These are phyloP conservation scores for Eonycteris spelaea DNA, from an alignment of 2,113 vertebrate genomes.

Conservation along the genomic window DNA sequence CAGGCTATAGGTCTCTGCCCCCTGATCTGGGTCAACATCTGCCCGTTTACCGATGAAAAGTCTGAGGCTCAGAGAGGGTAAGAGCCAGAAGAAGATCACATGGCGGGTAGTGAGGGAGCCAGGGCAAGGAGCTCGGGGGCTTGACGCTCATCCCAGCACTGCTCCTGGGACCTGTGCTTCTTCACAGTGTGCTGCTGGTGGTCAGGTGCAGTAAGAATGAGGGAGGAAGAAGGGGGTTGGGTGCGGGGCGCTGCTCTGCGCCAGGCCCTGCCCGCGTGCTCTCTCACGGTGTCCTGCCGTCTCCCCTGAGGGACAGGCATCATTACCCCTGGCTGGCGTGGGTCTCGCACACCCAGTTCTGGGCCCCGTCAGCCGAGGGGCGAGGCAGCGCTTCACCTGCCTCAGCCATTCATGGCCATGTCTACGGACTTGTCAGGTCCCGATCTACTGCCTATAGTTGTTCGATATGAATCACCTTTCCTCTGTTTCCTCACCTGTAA, in stretches of 20 bases:
- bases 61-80: background rate
- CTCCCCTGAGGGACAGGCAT: too few relatives aligned
- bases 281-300: background rate
- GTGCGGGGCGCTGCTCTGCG: background rate
- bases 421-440: background rate
- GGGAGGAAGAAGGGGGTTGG: too few relatives aligned
- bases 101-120: too few relatives aligned
- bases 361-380: background rate
- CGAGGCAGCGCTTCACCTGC: background rate
- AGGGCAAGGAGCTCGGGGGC: background rate
- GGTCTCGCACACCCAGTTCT: background rate
- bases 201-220: background rate
- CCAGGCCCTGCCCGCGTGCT: background rate
- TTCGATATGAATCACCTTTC: background rate
- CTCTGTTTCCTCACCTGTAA: background rate
- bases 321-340: background rate
- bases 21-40: background rate
- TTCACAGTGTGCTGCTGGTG: background rate
- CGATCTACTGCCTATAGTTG: background rate
- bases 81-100: background rate
- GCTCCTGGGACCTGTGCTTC: background rate
- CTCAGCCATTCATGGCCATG: fast-evolving
- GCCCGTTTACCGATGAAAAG: background rate
- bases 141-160: fast-evolving
- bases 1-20: background rate